Evolutionary conservation across 1,140 invertebrate genomes (phyloP).

Genomic region (Trichonephila clavata): DNA sequence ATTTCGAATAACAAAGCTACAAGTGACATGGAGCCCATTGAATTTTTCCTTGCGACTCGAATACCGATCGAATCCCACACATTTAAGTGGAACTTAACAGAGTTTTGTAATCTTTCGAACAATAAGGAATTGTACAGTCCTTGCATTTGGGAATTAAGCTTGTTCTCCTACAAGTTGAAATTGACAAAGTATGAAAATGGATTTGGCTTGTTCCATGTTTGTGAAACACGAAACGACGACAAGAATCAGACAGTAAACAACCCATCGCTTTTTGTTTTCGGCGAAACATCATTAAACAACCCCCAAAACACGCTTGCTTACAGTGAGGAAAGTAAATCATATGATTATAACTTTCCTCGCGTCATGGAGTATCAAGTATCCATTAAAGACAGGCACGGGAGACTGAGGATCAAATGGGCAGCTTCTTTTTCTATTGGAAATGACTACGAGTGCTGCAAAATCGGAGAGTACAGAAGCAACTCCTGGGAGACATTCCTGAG

Average conservation of each 20-base stretch:
- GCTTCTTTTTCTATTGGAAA: background rate
- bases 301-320: background rate
- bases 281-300: background rate
- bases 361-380: background rate
- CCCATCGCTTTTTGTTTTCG: rapidly evolving
- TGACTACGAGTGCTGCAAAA: background rate
- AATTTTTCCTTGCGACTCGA: background rate
- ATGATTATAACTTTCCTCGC: background rate
- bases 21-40: background rate
- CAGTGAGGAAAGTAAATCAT: background rate
- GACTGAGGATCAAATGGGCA: background rate
- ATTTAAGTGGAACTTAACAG: background rate
- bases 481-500: background rate
- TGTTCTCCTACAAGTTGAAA: background rate
- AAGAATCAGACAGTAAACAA: background rate
- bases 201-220: background rate
- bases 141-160: background rate
- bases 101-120: background rate
- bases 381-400: background rate
- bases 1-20: too few species aligned
- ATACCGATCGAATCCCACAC: background rate
- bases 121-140: background rate
- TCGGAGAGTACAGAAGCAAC: background rate
- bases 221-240: background rate
- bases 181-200: background rate